A percentile compares a stretch with the other conserved stretches of the same genome.
phyloP scores from a whole-genome alignment of 2,888 invertebrate genomes.

The Trachelus tabidus region DNA sequence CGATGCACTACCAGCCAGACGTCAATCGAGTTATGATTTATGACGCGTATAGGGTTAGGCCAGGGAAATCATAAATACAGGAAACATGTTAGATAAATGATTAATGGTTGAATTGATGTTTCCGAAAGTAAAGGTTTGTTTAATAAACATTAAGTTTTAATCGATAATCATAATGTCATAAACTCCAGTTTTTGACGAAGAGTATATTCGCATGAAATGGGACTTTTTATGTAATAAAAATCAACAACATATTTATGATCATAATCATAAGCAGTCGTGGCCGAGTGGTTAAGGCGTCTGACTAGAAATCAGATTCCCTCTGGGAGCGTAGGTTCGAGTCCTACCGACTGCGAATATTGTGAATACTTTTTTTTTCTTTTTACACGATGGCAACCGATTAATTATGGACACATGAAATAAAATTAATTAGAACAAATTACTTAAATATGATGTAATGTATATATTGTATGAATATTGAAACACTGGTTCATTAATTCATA shows the following conservation, averaged over 20 bases:
- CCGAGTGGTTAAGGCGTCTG: slow-evolving; percentile 91
- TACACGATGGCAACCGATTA: neutral
- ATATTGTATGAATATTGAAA: neutral
- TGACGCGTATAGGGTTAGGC: neutral
- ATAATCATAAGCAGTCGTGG: slow-evolving; percentile 75
- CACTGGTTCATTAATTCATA: neutral
- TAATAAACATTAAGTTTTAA: slow-evolving; percentile 29
- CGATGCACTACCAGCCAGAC: neutral
- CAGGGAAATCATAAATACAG: neutral
- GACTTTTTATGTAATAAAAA: neutral
- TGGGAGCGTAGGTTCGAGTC: slow-evolving; percentile 92
- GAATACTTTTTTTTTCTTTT: neutral
- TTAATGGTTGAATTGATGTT: slow-evolving; percentile 29
- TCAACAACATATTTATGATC: neutral
- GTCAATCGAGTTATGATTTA: neutral
- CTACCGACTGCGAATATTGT: slow-evolving; percentile 78
- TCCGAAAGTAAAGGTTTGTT: slow-evolving; percentile 38
- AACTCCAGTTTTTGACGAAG: neutral
- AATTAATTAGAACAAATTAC: neutral
- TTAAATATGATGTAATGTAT: neutral
- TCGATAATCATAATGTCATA: neutral
- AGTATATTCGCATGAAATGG: neutral
- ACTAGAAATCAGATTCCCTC: slow-evolving; percentile 92
- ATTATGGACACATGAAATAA: neutral
- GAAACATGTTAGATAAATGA: slow-evolving; percentile 38